Base-by-base conservation (phyloP, 2,797 vertebrate genomes). In the Oreortyx pictus region DNA sequence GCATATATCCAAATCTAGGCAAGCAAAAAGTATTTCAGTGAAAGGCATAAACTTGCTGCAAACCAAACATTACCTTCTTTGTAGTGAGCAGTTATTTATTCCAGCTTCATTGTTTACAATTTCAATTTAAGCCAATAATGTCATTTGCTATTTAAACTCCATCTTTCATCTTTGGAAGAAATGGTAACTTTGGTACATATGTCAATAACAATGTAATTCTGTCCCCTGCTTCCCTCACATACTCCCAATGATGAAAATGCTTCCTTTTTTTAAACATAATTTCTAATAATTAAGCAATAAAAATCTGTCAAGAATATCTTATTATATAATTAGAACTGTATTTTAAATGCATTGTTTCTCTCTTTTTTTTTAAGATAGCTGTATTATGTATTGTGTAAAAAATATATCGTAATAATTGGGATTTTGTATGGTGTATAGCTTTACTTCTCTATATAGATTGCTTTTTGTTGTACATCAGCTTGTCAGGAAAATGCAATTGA, bases 401-500 rank as follows among this genome's bases (percentile, higher is more conserved):
- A 86, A 88, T 64, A 14, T 43, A 15, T 20, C 41, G 24, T 72
- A 44, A 78, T 9, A 62, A 66, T 22, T 20, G 75, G 6, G 2
- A 17, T 46, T 19, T 82, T 86, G 7, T 35, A 20, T 67, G 54
- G 25, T 73, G 74, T 84, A 64, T 71, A 82, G 64, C 46, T 94
- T 95, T 86, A 54, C 18, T 95, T 85, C 43, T 83, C 95, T 94
- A 75, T 46, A 82, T 64, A 82, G 37, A 33, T 86, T 91, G 81
- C 20, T 94, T 96, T 96, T 93, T 95, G 67, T 96, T 94, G 74
- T 39, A 77, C 14, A 88, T 64, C 41, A 77, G 11, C 96, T 94
- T 94, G 92, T 91, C 90, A 91, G 88, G 74, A 95, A 97, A 97
- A 97, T 57, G 52, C 60, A 96, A 93, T 22, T 96, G 92, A 94